phyloP scores from a whole-genome alignment of 2,113 vertebrate genomes.

The Scatophagus argus region DNA sequence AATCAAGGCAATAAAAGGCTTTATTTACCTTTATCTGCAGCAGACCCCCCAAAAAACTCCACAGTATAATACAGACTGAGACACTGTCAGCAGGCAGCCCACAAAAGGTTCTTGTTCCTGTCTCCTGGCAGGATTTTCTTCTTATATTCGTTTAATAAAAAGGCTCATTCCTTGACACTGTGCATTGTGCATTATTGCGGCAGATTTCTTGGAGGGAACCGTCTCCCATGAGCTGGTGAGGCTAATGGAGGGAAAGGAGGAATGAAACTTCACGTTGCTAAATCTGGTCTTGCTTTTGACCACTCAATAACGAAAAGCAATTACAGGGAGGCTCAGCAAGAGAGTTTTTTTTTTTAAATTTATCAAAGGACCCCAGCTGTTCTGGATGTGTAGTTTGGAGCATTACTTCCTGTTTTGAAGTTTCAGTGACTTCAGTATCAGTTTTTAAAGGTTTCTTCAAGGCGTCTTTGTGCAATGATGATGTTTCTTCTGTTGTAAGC shows the following conservation, averaged over 20 bases:
- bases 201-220: slow-evolving; percentile 46
- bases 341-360: slow-evolving; percentile 26
- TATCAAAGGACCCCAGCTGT: slow-evolving; percentile 24
- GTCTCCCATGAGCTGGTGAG: slow-evolving; percentile 41
- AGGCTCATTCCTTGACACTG: slow-evolving; percentile 61
- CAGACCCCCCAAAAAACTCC: slow-evolving; percentile 44
- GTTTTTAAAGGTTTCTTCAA: slow-evolving; percentile 15
- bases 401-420: slow-evolving; percentile 4
- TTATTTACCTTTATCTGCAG: slow-evolving; percentile 81
- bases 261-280: slow-evolving; percentile 47
- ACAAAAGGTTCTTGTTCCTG: slow-evolving; percentile 37
- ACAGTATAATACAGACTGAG: slow-evolving; percentile 47
- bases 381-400: slow-evolving; percentile 18
- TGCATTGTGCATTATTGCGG: slow-evolving; percentile 66
- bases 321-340: slow-evolving; percentile 43
- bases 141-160: slow-evolving; percentile 80
- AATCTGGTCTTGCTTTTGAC: slow-evolving; percentile 55
- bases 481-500: background rate
- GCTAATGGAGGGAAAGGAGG: slow-evolving; percentile 39
- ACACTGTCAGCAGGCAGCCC: slow-evolving; percentile 44
- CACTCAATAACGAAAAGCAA: slow-evolving; percentile 66
- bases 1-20: slow-evolving; percentile 81
- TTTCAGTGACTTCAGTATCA: slow-evolving; percentile 8
- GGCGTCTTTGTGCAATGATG: background rate
- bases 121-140: slow-evolving; percentile 57